Evolutionary conservation across 1,140 invertebrate genomes (phyloP).

Genomic region (Aphelinus atriplicis): DNA sequence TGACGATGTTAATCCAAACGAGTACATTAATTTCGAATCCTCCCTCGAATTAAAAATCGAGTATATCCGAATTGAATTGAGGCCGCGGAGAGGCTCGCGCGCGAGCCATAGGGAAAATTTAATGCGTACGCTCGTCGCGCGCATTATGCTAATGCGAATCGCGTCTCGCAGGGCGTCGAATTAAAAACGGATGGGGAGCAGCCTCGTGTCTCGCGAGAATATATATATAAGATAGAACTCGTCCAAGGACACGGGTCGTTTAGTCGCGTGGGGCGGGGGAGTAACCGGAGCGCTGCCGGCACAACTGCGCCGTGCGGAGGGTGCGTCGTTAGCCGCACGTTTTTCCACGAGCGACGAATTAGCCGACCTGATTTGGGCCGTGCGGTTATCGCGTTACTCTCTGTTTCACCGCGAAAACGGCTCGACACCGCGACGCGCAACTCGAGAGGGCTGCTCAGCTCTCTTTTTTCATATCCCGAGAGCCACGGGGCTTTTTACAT

Average conservation of each 20-base stretch:
- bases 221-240: slow-evolving; percentile 18
- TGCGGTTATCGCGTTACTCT: slow-evolving; percentile 29
- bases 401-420: background rate
- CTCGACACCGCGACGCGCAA: background rate
- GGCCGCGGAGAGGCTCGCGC: too few species aligned
- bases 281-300: background rate
- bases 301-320: slow-evolving; percentile 1
- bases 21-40: too few species aligned
- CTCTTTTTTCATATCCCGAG: background rate
- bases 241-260: slow-evolving; percentile 37
- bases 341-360: slow-evolving; percentile 31
- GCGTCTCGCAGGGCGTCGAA: too few species aligned
- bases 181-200: too few species aligned
- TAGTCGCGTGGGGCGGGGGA: slow-evolving; percentile 11
- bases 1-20: too few species aligned
- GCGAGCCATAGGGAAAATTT: too few species aligned
- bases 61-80: too few species aligned
- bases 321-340: slow-evolving; percentile 20
- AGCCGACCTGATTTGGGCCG: slow-evolving; percentile 33
- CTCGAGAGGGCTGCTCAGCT: background rate
- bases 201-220: background rate
- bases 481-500: too few species aligned
- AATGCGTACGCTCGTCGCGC: too few species aligned
- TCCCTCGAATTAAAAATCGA: too few species aligned
- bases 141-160: too few species aligned